A percentile compares a stretch with the other conserved stretches of the same genome.
These are phyloP conservation scores for Arge pagana DNA, from an alignment of 2,888 invertebrate genomes.

Conservation along the genomic window DNA sequence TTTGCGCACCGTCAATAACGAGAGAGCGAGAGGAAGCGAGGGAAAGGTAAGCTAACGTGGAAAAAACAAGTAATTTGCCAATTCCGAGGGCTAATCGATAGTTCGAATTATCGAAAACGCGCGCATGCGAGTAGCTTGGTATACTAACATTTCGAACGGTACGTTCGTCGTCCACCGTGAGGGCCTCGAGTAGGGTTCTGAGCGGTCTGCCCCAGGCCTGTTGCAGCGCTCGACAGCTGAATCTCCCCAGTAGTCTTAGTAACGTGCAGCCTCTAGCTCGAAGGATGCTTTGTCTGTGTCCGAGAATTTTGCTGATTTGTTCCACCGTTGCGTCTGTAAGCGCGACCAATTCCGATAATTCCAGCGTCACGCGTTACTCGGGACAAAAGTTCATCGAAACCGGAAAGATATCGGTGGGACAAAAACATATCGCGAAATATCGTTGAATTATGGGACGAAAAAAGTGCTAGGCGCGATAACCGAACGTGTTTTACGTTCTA, in stretches of 20 bases:
- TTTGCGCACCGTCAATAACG: no score
- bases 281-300: slow-evolving; percentile 49
- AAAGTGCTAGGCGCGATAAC: slow-evolving; percentile 5
- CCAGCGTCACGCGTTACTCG: not conserved
- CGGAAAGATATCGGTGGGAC: no score
- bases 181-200: slow-evolving; percentile 65
- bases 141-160: slow-evolving; percentile 63
- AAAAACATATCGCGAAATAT: no score
- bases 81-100: no score
- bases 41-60: slow-evolving; percentile 12
- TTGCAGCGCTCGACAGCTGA: slow-evolving; percentile 69
- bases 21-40: no score
- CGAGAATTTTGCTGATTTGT: slow-evolving; percentile 45
- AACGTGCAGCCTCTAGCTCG: slow-evolving; percentile 73
- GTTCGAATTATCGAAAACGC: no score
- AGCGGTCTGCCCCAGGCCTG: slow-evolving; percentile 67
- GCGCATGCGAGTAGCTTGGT: no score
- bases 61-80: slow-evolving; percentile 6
- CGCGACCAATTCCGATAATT: not conserved
- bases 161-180: slow-evolving; percentile 68
- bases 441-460: no score
- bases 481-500: not conserved
- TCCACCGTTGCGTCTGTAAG: slow-evolving; percentile 31
- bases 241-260: slow-evolving; percentile 71
- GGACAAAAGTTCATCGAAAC: not conserved